Conservation (phyloP, 1,140 invertebrate genomes). For the Ephestia elutella region DNA sequence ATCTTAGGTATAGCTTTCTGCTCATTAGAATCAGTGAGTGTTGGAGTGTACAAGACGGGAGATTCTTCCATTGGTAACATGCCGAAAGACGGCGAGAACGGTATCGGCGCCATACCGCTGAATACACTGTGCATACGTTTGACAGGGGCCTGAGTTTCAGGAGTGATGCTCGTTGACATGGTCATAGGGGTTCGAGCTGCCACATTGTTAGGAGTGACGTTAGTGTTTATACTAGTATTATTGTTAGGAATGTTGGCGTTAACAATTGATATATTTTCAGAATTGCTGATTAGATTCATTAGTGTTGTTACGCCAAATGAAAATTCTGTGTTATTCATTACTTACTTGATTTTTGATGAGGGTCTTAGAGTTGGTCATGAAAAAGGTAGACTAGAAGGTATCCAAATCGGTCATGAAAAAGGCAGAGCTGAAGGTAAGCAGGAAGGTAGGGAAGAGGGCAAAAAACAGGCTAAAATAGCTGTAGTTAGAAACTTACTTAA, state of each 20-base stretch:
- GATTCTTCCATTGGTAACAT: constrained; percentile 86
- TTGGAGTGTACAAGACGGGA: constrained; percentile 76
- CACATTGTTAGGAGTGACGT: constrained; percentile 68
- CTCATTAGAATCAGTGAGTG: constrained; percentile 85
- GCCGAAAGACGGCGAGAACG: constrained; percentile 88
- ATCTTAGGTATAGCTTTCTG: constrained; percentile 87
- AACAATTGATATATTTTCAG: constrained; percentile 68
- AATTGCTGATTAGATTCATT: constrained; percentile 70
- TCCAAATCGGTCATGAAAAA: too few species aligned
- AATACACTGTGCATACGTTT: constrained; percentile 71
- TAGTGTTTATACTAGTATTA: constrained; percentile 56
- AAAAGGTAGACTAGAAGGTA: too few species aligned
- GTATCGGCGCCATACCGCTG: constrained; percentile 74
- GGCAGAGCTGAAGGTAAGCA: too few species aligned
- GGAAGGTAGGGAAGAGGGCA: too few species aligned
- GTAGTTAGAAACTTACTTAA: too few species aligned
- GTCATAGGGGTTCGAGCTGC: constrained; percentile 50
- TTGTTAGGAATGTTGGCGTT: constrained; percentile 65
- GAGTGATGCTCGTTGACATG: constrained; percentile 66
- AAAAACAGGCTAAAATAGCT: too few species aligned
- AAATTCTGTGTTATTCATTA: constrained; percentile 83
- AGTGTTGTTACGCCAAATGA: constrained; percentile 78
- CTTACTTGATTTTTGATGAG: too few species aligned
- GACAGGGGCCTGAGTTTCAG: constrained; percentile 61
- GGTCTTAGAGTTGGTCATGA: too few species aligned